phyloP scores from a whole-genome alignment of 2,888 invertebrate genomes.

The Archips crataeganus region DNA sequence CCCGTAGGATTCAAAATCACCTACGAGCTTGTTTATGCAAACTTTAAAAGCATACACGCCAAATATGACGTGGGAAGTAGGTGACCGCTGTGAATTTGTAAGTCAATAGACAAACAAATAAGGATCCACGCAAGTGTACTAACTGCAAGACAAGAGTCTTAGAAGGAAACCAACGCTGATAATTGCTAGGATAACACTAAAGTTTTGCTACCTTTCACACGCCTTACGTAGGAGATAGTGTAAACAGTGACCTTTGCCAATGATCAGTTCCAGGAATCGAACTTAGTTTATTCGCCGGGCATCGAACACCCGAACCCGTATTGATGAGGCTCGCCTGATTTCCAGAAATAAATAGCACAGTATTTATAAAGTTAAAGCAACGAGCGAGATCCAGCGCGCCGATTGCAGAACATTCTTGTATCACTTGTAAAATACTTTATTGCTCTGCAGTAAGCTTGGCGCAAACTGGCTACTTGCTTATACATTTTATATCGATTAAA shows the following conservation, averaged over 20 bases:
- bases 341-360: slow-evolving; percentile 84
- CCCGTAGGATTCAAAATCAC: not conserved
- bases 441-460: slow-evolving; percentile 62
- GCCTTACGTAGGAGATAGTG: slow-evolving; percentile 32
- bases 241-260: slow-evolving; percentile 33
- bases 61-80: slow-evolving; percentile 23
- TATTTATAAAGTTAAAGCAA: slow-evolving; percentile 83
- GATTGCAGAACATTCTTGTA: slow-evolving; percentile 81
- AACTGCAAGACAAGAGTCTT: slow-evolving; percentile 28
- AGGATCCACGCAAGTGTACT: slow-evolving; percentile 31
- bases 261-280: slow-evolving; percentile 25
- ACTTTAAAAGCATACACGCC: not conserved
- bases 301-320: slow-evolving; percentile 56
- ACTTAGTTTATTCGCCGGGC: slow-evolving; percentile 38
- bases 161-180: slow-evolving; percentile 26
- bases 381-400: slow-evolving; percentile 70
- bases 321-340: slow-evolving; percentile 78
- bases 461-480: slow-evolving; percentile 54
- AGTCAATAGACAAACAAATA: slow-evolving; percentile 35
- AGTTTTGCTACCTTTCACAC: slow-evolving; percentile 39
- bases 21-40: not conserved
- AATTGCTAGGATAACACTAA: slow-evolving; percentile 37
- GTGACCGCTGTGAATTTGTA: slow-evolving; percentile 20
- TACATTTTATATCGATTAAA: not conserved
- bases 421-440: slow-evolving; percentile 86